Evolutionary conservation across 2,888 invertebrate genomes (phyloP).

Genomic region (Hirtodrosophila trivittata): DNA sequence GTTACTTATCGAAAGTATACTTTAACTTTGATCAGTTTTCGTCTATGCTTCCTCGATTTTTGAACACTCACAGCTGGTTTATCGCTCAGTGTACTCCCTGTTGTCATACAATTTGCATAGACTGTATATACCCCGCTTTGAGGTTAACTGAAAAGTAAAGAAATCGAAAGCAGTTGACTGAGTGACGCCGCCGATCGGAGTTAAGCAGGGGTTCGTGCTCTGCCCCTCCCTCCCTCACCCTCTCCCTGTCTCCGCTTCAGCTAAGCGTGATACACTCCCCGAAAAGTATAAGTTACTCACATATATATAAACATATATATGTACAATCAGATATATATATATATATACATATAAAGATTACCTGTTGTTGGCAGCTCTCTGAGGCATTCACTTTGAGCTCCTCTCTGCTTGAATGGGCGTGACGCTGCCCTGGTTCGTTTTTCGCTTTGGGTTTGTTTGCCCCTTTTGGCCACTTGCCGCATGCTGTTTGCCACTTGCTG

Average conservation of each 20-base stretch:
- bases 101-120: no score
- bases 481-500: constrained; percentile 9
- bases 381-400: constrained; percentile 41
- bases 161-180: constrained; percentile 30
- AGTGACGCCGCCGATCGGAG: constrained; percentile 36
- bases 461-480: constrained; percentile 41
- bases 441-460: constrained; percentile 41
- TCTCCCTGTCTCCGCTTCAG: not conserved
- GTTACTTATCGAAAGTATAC: no score
- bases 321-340: constrained; percentile 6
- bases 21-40: no score
- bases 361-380: constrained; percentile 39
- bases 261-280: constrained; percentile 46
- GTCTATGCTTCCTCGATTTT: no score
- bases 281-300: constrained; percentile 11
- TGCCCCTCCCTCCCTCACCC: not conserved
- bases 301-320: constrained; percentile 11
- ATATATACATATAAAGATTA: constrained; percentile 39
- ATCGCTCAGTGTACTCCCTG: no score
- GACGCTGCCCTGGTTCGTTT: constrained; percentile 37
- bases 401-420: constrained; percentile 44
- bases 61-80: no score
- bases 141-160: not conserved
- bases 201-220: constrained; percentile 19
- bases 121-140: no score